phyloP scores from a whole-genome alignment of 2,888 invertebrate genomes.

The Calephelis perditalis region DNA sequence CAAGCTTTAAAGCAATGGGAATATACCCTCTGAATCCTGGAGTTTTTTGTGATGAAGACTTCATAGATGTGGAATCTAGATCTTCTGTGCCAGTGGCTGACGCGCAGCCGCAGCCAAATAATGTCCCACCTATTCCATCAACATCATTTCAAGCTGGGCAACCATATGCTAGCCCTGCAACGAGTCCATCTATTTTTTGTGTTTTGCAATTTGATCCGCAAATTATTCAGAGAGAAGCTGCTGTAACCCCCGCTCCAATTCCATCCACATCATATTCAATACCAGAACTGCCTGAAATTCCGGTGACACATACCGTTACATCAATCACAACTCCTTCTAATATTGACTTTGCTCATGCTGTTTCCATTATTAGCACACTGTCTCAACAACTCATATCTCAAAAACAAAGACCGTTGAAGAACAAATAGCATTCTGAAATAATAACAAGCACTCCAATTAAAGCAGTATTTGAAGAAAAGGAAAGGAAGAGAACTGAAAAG shows the following conservation, averaged over 20 bases:
- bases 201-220: conserved; percentile 2
- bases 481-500: conserved; percentile 8
- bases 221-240: conserved; percentile 9
- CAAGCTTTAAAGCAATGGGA: conserved; percentile 31
- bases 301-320: neutral
- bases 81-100: conserved; percentile 6
- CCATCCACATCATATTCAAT: neutral
- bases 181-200: conserved; percentile 17
- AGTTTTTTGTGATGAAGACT: conserved; percentile 16
- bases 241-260: conserved; percentile 6
- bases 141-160: conserved; percentile 12
- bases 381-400: neutral
- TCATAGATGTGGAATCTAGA: conserved; percentile 14
- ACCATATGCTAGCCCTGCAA: conserved; percentile 16
- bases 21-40: conserved; percentile 34
- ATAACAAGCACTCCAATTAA: conserved; percentile 18
- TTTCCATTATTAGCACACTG: conserved; percentile 9
- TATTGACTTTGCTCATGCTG: conserved; percentile 15
- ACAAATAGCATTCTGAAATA: conserved; percentile 20
- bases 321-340: neutral
- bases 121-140: conserved; percentile 9
- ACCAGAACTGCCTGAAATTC: neutral
- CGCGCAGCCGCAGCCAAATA: conserved; percentile 7
- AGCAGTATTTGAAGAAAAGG: conserved; percentile 18
- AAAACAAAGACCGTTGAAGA: conserved; percentile 11